Base-by-base conservation (phyloP, 2,113 vertebrate genomes). In the Gambusia holbrooki region DNA sequence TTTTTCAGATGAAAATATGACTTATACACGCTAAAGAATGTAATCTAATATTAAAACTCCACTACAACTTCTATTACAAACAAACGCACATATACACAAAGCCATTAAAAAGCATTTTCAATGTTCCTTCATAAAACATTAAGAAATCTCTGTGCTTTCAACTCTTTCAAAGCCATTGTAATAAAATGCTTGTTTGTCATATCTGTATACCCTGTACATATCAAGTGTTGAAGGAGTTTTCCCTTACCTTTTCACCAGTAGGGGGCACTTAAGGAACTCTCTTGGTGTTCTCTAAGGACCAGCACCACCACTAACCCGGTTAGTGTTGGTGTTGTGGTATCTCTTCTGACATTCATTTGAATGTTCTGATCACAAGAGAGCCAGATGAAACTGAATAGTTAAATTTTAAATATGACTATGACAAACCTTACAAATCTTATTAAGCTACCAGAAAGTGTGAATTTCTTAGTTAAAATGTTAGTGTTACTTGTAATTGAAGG, bases 221-320 rank as follows among this genome's bases (percentile, higher is more conserved):
- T 10, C 25, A 58, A 1, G 5, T 54, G 17, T 54, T 19, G 17
- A 19, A 22, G 51, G 2, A 58, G 22, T 25, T n/a, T 58, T 58
- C 51, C 22, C 51, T 58, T 9, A n/a, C 25, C 51, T n/a, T 58
- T 4, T 28, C 37, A 74, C 69, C 88, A 89, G 73, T 73, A 90
- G 87, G 60, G 78, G 87, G 87, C 63, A 71, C 71, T 35, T 5
- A 19, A 17, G n/a, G 22, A 62, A 75, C 65, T 22, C 22, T 58
- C 2, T 25, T 58, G 51, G 22, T 58, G 22, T 58, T 35, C 33
- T 35, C 33, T 35, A 35, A 35, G 7, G 1, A 8, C 7, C 32
- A 30, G 3, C 30, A 30, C 30, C 30, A 30, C 2, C 30, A 30
- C 32, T 33, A 33, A 33, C 32, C 32, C 3, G 0, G 22, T 54